Evolutionary conservation across 2,888 invertebrate species (phyloP).

Genomic region (Drosophila kambysellisi): DNA sequence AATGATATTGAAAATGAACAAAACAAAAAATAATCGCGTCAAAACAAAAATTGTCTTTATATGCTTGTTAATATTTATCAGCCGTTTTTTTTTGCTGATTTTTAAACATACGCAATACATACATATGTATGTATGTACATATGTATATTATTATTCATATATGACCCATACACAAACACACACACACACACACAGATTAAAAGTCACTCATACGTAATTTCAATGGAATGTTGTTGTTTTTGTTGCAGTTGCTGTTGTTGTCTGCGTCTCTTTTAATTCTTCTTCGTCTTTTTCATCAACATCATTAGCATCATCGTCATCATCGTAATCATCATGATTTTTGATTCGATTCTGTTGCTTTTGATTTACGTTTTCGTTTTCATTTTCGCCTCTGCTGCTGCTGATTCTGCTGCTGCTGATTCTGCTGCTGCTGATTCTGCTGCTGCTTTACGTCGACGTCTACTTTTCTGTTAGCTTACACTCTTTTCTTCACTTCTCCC

Average conservation of each 20-base stretch:
- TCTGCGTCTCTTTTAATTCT: conserved; percentile 6
- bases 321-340: conserved; percentile 13
- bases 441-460: neutral
- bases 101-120: neutral
- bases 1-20: neutral
- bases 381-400: conserved; percentile 2
- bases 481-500: neutral
- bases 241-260: conserved; percentile 19
- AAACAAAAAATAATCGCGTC: neutral
- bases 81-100: conserved; percentile 7
- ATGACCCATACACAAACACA: neutral
- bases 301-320: conserved; percentile 9
- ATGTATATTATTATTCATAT: neutral
- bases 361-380: conserved; percentile 18
- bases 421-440: neutral
- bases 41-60: conserved; percentile 17
- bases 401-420: neutral
- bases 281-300: conserved; percentile 4
- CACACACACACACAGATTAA: conserved; percentile 18
- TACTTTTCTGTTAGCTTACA: conserved; percentile 15
- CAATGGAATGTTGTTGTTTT: conserved; percentile 54
- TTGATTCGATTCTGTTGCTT: conserved; percentile 13
- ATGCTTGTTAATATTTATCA: conserved; percentile 57
- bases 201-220: conserved; percentile 69
- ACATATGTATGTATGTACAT: neutral